Evolutionary conservation across 2,797 vertebrate genomes (phyloP).

Genomic region (Sorex maritimensis): DNA sequence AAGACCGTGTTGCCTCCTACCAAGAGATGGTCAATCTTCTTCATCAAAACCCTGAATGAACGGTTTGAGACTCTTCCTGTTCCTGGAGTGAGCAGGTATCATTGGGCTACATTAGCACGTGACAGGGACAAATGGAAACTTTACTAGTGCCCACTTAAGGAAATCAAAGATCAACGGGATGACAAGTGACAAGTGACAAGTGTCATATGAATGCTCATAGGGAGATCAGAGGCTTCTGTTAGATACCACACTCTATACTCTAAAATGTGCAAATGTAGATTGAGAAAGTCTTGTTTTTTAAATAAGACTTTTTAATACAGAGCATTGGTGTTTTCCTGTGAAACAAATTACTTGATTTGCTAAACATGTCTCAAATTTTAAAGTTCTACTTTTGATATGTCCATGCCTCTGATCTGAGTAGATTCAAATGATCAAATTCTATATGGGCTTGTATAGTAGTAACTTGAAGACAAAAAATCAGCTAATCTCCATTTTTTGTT

Average conservation of each 20-base stretch:
- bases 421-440: neutral
- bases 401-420: neutral
- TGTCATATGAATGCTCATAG: neutral
- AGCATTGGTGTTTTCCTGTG: neutral
- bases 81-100: too few species aligned
- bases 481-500: neutral
- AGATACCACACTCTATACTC: neutral
- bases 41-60: too few species aligned
- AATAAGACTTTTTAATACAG: neutral
- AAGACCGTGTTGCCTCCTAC: too few species aligned
- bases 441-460: neutral
- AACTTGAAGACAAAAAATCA: neutral
- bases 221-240: neutral
- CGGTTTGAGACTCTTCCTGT: too few species aligned
- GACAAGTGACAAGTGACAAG: too few species aligned
- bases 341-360: conserved; percentile 7
- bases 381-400: neutral
- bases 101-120: too few species aligned
- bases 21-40: too few species aligned
- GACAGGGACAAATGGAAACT: too few species aligned
- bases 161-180: too few species aligned
- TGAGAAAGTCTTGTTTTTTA: neutral
- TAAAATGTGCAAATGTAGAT: neutral
- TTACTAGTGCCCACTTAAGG: too few species aligned
- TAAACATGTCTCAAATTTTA: conserved; percentile 10